Conservation (phyloP, 2,797 vertebrate genomes). For the Danio aesculapii region DNA sequence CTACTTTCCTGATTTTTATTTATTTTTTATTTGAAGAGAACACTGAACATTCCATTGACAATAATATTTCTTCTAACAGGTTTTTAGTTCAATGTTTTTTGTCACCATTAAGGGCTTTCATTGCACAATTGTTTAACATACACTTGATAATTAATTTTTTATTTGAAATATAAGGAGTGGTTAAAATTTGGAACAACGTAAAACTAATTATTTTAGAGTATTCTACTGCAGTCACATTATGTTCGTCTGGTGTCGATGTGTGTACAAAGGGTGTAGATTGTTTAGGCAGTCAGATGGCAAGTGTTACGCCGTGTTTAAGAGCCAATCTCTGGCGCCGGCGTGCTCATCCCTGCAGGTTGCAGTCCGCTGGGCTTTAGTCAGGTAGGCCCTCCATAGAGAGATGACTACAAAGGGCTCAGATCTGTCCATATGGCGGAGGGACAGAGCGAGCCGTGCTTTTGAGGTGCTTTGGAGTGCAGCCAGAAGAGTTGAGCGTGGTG, state of each 20-base stretch:
- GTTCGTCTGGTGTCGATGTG: slow-evolving; percentile 16
- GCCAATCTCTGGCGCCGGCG: neutral
- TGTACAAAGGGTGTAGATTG: slow-evolving; percentile 24
- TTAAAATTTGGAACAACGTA: neutral
- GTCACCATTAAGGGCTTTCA: neutral
- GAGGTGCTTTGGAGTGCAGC: slow-evolving; percentile 68
- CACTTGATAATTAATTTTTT: neutral
- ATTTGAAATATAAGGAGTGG: neutral
- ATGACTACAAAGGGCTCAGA: slow-evolving; percentile 46
- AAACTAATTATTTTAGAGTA: too few species aligned
- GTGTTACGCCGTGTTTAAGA: slow-evolving; percentile 42
- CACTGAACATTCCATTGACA: too few species aligned
- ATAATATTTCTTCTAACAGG: too few species aligned
- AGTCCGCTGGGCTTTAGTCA: slow-evolving; percentile 49
- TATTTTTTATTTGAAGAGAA: too few species aligned
- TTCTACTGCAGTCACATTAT: neutral
- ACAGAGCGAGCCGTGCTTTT: slow-evolving; percentile 54
- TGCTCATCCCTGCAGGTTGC: slow-evolving; percentile 25
- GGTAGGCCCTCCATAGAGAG: slow-evolving; percentile 23
- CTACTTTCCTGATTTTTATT: too few species aligned
- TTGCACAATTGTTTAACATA: neutral
- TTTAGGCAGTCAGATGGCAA: slow-evolving; percentile 38
- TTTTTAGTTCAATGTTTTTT: neutral
- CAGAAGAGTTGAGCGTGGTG: slow-evolving; percentile 57
- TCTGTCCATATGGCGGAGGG: slow-evolving; percentile 50